Conservation (phyloP, 2,888 invertebrate genomes). For the Tipula confusa region DNA sequence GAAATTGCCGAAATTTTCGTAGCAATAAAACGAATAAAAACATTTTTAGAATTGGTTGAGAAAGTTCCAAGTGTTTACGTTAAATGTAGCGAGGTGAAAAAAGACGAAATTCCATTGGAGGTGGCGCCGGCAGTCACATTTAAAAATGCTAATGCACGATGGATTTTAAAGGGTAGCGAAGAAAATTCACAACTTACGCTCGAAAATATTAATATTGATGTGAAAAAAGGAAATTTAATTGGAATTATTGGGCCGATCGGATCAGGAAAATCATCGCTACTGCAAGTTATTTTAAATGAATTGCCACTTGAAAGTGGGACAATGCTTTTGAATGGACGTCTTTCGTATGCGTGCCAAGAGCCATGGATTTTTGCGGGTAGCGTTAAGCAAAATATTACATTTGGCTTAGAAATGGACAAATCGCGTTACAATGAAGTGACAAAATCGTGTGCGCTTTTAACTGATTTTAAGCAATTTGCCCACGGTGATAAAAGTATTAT, state of each 20-base stretch:
- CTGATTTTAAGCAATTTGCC: constrained; percentile 54
- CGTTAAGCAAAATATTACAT: constrained; percentile 80
- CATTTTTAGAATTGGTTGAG: constrained; percentile 50
- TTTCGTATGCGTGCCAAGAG: constrained; percentile 78
- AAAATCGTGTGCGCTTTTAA: constrained; percentile 47
- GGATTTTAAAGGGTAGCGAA: constrained; percentile 40
- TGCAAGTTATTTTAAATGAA: constrained; percentile 69
- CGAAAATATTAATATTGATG: constrained; percentile 53
- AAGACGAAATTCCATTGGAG: constrained; percentile 29
- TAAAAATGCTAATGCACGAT: constrained; percentile 50
- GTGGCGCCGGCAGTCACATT: constrained; percentile 35
- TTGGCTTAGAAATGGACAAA: constrained; percentile 54
- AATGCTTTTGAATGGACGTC: constrained; percentile 58
- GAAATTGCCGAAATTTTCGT: constrained; percentile 76
- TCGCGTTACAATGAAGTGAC: constrained; percentile 47
- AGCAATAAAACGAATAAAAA: constrained; percentile 63
- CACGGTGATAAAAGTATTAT: constrained; percentile 56
- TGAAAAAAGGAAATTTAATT: constrained; percentile 58
- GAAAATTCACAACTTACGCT: constrained; percentile 45
- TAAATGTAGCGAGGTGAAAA: neutral
- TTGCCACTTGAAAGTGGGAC: constrained; percentile 54
- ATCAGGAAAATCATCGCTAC: constrained; percentile 65
- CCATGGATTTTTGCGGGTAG: constrained; percentile 78
- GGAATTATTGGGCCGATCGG: constrained; percentile 74
- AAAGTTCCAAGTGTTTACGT: constrained; percentile 32